Evolutionary conservation across 2,113 vertebrate genomes (phyloP).

Genomic region (Peromyscus polionotus): DNA sequence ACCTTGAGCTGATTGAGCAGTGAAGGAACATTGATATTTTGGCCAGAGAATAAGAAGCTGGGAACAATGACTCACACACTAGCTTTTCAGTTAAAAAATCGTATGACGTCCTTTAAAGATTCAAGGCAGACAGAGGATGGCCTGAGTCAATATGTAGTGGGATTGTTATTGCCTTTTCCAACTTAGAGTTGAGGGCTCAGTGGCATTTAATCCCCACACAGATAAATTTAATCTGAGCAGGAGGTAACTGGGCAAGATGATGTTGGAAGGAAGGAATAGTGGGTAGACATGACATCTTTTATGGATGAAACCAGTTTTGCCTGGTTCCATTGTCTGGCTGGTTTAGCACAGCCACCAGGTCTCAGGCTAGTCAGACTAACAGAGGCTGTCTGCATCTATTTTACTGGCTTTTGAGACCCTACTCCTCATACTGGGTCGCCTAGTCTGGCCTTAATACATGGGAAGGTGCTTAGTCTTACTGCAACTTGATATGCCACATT

Average conservation of each 20-base stretch:
- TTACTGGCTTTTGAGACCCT: background rate
- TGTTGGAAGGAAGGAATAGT: background rate
- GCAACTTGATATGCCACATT: background rate
- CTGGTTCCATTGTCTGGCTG: background rate
- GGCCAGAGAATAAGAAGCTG: background rate
- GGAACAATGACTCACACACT: background rate
- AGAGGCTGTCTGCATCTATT: background rate
- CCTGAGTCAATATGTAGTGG: background rate
- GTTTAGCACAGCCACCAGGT: rapidly evolving
- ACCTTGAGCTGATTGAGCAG: background rate
- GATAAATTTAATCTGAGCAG: too few species aligned
- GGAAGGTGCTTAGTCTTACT: background rate
- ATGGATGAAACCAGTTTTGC: background rate
- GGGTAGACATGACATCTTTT: background rate
- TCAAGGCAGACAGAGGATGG: background rate
- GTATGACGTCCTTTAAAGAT: background rate
- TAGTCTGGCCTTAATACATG: background rate
- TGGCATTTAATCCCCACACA: background rate
- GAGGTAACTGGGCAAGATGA: background rate
- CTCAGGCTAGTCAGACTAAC: background rate
- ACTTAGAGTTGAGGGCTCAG: background rate
- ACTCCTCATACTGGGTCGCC: background rate
- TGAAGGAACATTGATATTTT: background rate
- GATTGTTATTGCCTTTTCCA: background rate
- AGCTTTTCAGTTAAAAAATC: background rate